Base-by-base conservation (phyloP, 2,888 invertebrate genomes). In the Brachynemurus nebulosus region DNA sequence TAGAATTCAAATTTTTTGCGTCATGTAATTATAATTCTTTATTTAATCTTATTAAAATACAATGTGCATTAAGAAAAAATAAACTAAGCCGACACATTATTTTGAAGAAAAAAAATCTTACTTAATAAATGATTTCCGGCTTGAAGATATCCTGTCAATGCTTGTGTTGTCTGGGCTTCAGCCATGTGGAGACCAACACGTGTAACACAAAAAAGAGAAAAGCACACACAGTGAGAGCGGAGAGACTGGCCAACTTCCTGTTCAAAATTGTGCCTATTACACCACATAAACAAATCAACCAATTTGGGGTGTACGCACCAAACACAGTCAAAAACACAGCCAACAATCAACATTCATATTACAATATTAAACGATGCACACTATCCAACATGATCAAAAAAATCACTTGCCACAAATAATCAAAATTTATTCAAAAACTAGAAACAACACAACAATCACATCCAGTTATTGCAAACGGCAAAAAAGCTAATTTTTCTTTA, bases 41-140 rank as follows among this genome's bases (percentile, higher is more conserved):
- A n/a, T n/a, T n/a, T n/a, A n/a, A n/a, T n/a, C n/a, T n/a, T n/a
- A n/a, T n/a, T n/a, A n/a, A n/a, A n/a, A n/a, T n/a, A n/a, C n/a
- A n/a, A n/a, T n/a, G n/a, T n/a, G n/a, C n/a, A n/a, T n/a, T n/a
- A n/a, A n/a, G n/a, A n/a, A n/a, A n/a, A n/a, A n/a, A n/a, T n/a
- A n/a, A n/a, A n/a, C n/a, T n/a, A n/a, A n/a, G n/a, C n/a, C n/a
- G n/a, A n/a, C n/a, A n/a, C n/a, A n/a, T n/a, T n/a, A n/a, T n/a
- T n/a, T n/a, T 18, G 20, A 40, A 20, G n/a, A 42, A 42, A 42
- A 21, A 35, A 17, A 34, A 42, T 42, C 42, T 42, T 42, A 42
- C 42, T 42, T 42, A 42, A 42, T 42, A 42, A 42, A 42, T 35
- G 21, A 35, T 42, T 42, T 42, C 42, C 42, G 42, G 42, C 20